Conservation (phyloP, 2,797 vertebrate species). For the Graptemys geographica region DNA sequence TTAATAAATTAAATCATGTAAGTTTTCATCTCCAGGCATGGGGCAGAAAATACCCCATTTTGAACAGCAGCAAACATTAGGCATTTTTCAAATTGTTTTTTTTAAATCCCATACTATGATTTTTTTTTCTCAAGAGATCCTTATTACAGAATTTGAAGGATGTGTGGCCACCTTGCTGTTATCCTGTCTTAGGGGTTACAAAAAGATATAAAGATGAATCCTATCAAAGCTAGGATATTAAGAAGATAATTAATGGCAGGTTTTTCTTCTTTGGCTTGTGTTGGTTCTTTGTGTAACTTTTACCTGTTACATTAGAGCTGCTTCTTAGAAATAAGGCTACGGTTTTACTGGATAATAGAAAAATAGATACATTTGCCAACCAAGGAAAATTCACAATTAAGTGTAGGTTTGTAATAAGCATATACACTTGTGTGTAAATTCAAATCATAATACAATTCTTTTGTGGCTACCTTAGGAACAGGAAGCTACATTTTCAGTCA, state of each 20-base stretch:
- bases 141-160: slow-evolving; percentile 15
- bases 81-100: neutral
- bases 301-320: neutral
- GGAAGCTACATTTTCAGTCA: neutral
- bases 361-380: neutral
- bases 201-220: slow-evolving; percentile 8
- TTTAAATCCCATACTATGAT: neutral
- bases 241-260: slow-evolving; percentile 31
- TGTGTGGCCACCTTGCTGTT: slow-evolving; percentile 11
- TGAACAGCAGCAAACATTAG: neutral
- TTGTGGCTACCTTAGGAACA: neutral
- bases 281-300: neutral
- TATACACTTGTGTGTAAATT: neutral
- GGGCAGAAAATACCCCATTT: slow-evolving; percentile 5
- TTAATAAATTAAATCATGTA: neutral
- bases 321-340: neutral
- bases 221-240: slow-evolving; percentile 9
- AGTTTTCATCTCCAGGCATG: neutral
- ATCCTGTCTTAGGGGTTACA: slow-evolving; percentile 39
- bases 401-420: slow-evolving; percentile 11
- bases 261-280: neutral
- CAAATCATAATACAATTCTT: neutral
- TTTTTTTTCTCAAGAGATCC: slow-evolving; percentile 15
- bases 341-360: neutral
- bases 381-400: neutral